These are phyloP conservation scores for Motacilla tschutschensis DNA, from an alignment of 2,113 vertebrate genomes.

Conservation along the genomic window DNA sequence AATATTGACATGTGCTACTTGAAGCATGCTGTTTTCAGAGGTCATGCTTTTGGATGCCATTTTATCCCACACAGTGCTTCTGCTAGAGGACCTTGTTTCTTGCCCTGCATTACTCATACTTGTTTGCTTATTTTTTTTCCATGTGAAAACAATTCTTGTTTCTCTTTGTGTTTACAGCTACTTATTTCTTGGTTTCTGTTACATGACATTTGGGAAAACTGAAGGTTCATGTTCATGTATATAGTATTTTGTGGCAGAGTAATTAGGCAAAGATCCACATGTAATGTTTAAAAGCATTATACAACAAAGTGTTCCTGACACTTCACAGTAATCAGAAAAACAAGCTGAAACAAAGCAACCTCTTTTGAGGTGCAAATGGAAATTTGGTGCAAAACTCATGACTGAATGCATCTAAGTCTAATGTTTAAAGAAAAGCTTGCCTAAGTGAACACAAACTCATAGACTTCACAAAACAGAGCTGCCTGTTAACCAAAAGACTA, in stretches of 20 bases:
- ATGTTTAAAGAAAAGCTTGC: constrained; percentile 14
- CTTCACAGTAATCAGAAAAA: neutral
- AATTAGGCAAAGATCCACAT: neutral
- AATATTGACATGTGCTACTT: neutral
- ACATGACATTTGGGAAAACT: neutral
- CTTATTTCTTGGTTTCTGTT: neutral
- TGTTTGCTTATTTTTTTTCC: neutral
- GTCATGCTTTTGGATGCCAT: neutral
- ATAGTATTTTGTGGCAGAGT: neutral
- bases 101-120: neutral
- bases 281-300: neutral
- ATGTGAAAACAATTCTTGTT: neutral
- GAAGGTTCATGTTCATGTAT: neutral
- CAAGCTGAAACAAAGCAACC: constrained; percentile 3
- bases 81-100: constrained; percentile 11
- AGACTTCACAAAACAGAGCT: constrained; percentile 31
- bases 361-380: constrained; percentile 27
- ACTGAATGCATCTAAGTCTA: neutral
- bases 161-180: neutral
- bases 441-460: neutral
- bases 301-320: neutral
- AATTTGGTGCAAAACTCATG: neutral
- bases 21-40: neutral
- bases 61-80: neutral
- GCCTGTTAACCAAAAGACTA: constrained; percentile 37